These are phyloP conservation scores for Melikaiella ostensackeni DNA, from an alignment of 2,888 invertebrate species.

Conservation along the genomic window DNA sequence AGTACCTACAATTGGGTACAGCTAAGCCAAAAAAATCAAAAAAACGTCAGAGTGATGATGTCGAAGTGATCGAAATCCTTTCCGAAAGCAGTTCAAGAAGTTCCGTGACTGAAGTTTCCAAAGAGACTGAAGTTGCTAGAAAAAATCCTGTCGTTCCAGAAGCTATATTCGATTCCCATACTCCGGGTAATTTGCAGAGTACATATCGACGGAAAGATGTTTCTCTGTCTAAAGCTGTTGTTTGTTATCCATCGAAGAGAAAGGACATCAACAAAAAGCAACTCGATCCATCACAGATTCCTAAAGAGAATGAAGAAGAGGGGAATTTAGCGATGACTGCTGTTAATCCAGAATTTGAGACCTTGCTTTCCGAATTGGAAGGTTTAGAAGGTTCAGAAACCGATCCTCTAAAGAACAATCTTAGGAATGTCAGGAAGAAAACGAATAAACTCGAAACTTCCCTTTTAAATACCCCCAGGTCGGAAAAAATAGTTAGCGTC, in stretches of 20 bases:
- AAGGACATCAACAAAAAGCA: background rate
- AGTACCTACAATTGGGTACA: background rate
- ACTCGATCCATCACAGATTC: background rate
- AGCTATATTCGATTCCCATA: background rate
- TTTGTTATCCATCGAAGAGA: slow-evolving; percentile 1
- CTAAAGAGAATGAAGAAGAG: background rate
- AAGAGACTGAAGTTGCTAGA: background rate
- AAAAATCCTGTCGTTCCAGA: background rate
- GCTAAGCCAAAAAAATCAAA: background rate
- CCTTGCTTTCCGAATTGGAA: slow-evolving; percentile 4
- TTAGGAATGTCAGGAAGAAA: background rate
- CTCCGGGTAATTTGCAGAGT: background rate
- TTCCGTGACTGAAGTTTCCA: background rate
- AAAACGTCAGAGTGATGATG: background rate
- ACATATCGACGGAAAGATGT: background rate
- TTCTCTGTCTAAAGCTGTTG: background rate
- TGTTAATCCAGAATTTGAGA: slow-evolving; percentile 13
- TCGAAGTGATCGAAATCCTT: slow-evolving; percentile 15
- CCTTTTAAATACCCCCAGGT: background rate
- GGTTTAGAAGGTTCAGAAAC: background rate
- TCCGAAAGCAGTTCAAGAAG: slow-evolving; percentile 29
- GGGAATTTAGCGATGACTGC: slow-evolving; percentile 15
- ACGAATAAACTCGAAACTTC: background rate
- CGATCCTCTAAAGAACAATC: background rate
- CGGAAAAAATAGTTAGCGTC: background rate